Evolutionary conservation across 2,888 invertebrate species (phyloP), one percentile per base, ranked within the genome.

Genomic region (Cyrtodaria siliqua): DNA sequence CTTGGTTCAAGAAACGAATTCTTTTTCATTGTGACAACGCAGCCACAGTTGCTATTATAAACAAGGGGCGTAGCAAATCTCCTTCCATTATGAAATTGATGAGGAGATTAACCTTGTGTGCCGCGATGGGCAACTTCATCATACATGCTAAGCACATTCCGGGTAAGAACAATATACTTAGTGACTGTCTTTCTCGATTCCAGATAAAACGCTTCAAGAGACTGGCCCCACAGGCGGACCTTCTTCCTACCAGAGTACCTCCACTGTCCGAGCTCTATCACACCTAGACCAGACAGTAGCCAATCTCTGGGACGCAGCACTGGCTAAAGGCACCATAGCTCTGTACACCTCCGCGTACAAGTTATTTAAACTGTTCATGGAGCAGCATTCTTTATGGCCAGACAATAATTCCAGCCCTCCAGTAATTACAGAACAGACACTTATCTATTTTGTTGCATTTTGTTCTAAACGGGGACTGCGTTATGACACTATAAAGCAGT

Each of bases 131-230:
- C 40, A 42, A 42, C 26, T 29, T 56, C 33, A 18, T 18, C 9
- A 27, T 26, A 23, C 18, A 60, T 18, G n/a, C 69, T 29, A 20
- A 14, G 18, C 66, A 78, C 49, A 44, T 78, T 26, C 55, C 44
- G 14, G 64, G 69, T 0, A 26, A 27, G 4, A 16, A 29, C 1
- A 78, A 78, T 52, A 12, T 8, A 20, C 50, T 78, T 18, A 55
- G 57, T n/a, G 66, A 77, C 38, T 18, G n/a, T n/a, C n/a, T n/a
- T n/a, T 78, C 73, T 74, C 74, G 70, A 55, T 67, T 53, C 8
- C 71, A 71, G 72, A 52, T 75, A 59, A 18, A 47, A 8, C 44
- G 53, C 12, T 72, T 67, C 59, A 38, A 69, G 8, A 8, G 29
- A 18, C 53, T 74, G 42, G 66, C 53, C 2, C 62, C 69, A 44